Evolutionary conservation across 2,888 invertebrate species (phyloP), one percentile per base, ranked within the genome.

Genomic region (Marronus borbonicus): DNA sequence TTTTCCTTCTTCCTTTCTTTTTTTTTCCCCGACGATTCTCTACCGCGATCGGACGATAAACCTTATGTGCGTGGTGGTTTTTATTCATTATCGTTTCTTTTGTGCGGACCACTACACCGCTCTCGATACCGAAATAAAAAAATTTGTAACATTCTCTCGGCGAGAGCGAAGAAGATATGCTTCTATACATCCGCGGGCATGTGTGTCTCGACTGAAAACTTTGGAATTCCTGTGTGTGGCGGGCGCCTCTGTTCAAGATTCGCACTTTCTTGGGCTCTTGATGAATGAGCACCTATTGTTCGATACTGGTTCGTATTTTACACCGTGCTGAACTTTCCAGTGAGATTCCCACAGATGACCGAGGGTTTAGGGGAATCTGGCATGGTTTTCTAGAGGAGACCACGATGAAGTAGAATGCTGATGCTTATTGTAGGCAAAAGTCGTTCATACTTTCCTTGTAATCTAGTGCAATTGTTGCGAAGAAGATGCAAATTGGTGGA

Each of bases 231-330:
- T n/a, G 60, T 62, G 70, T 69, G 68, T 65, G 77, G 52, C 69
- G 76, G 76, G 72, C 76, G 79, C 77, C 77, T 62, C 76, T 76
- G 79, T 60, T 69, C 58, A 76, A 74, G 77, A 74, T 77, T 77
- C 79, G 79, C 77, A 77, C 79, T 79, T 79, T 74, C 69, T 49
- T 31, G 60, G 60, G 49, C 24, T 20, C 77, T 68, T 83, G 83
- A 83, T 83, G 80, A 81, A 83, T 82, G 83, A 68, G 78, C 77
- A 77, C 76, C 83, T 79, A 83, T 83, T 83, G 83, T 83, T 82
- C 80, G 77, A 77, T 78, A 74, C 77, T 80, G 81, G 83, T 83
- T 79, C 83, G 83, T 83, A 83, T 83, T 83, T 83, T 83, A 83
- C 81, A 80, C 81, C 55, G 78, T 69, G 68, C 72, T 17, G 55